phyloP scores from a whole-genome alignment of 2,797 vertebrate species.

The Pteropus rufus region DNA sequence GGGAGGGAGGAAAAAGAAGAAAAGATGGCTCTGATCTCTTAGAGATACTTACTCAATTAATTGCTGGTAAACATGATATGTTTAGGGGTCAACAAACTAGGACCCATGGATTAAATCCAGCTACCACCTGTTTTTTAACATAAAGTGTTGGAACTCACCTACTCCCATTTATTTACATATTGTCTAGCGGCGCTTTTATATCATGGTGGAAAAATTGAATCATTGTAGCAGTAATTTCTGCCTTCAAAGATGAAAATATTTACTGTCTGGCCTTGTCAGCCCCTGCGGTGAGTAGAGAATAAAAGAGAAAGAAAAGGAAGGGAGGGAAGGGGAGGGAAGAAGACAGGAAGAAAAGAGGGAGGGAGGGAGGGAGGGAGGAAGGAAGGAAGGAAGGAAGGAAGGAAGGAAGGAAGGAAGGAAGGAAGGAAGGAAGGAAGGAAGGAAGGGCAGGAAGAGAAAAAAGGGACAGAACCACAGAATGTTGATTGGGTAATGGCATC shows the following conservation, averaged over 20 bases:
- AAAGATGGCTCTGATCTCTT: not conserved
- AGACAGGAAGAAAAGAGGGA: not conserved
- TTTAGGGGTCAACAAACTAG: not conserved
- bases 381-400: not conserved
- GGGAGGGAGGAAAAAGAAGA: not conserved
- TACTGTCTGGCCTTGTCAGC: not conserved
- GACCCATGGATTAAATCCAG: not conserved
- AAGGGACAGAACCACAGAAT: not conserved
- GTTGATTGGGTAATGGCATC: not conserved
- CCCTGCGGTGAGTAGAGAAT: not conserved
- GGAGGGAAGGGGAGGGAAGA: not conserved
- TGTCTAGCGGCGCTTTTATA: not conserved
- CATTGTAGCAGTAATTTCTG: not conserved
- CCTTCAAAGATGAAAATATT: not conserved
- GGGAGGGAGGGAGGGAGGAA: rapidly evolving
- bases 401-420: not conserved
- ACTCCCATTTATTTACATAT: not conserved
- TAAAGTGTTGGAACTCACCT: not conserved
- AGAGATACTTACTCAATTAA: not conserved
- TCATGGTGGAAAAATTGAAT: not conserved
- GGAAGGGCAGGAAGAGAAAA: not conserved
- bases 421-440: not conserved
- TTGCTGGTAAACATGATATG: not conserved
- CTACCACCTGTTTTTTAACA: not conserved
- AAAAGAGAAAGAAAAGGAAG: not conserved